Evolutionary conservation across 2,797 vertebrate species (phyloP).

Genomic region (Anabacerthia variegaticeps): DNA sequence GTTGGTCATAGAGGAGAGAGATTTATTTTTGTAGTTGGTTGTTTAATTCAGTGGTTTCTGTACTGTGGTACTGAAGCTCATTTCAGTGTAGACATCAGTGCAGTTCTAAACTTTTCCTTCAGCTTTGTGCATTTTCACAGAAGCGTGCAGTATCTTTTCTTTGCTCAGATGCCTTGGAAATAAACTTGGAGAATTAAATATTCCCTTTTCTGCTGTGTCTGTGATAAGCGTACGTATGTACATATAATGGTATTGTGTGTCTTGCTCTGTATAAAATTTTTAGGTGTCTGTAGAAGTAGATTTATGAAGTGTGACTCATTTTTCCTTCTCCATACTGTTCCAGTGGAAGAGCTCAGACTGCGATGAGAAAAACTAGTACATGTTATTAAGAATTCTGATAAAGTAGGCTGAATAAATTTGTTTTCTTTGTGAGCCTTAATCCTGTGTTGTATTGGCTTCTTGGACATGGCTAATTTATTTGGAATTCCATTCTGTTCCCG

Average conservation of each 20-base stretch:
- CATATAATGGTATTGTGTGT: neutral
- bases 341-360: conserved; percentile 38
- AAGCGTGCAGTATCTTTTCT: neutral
- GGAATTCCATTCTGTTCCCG: conserved; percentile 76
- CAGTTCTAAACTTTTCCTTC: neutral
- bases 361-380: conserved; percentile 59
- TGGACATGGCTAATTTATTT: conserved; percentile 79
- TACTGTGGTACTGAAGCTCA: neutral
- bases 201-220: neutral
- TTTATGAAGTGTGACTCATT: conserved; percentile 45
- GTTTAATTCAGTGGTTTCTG: neutral
- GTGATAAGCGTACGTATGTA: neutral
- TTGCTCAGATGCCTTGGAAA: neutral
- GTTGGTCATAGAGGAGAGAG: neutral
- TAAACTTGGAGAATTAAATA: neutral
- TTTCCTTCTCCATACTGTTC: conserved; percentile 44
- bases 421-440: conserved; percentile 77
- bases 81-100: neutral
- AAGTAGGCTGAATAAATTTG: conserved; percentile 76
- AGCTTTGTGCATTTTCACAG: neutral
- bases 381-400: conserved; percentile 75
- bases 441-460: conserved; percentile 74
- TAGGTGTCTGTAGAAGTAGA: conserved; percentile 8
- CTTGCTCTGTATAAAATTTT: neutral
- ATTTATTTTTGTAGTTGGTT: neutral